Percentiles rank a stretch among this genome's conserved stretches.
phyloP scores from a whole-genome alignment of 2,113 vertebrate genomes.

The Daubentonia madagascariensis region DNA sequence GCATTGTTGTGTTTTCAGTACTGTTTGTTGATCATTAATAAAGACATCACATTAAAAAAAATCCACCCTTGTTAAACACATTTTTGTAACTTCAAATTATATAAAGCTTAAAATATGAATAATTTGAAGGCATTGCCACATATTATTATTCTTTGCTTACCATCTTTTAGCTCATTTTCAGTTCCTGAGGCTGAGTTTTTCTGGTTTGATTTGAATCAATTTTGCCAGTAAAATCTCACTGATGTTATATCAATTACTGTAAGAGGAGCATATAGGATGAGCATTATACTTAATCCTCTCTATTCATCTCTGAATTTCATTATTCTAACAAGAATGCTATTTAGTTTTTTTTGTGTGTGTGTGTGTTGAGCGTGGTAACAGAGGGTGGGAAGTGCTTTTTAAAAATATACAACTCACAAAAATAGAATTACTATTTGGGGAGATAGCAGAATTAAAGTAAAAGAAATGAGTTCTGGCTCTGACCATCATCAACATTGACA shows the following conservation, averaged over 20 bases:
- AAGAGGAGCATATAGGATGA: constrained; percentile 46
- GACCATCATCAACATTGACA: neutral
- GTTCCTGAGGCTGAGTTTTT: constrained; percentile 59
- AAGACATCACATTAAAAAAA: constrained; percentile 53
- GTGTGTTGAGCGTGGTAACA: neutral
- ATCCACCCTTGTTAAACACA: constrained; percentile 41
- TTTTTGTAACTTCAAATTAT: constrained; percentile 59
- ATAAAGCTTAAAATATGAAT: constrained; percentile 59
- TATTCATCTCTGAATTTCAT: constrained; percentile 41
- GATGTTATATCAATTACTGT: constrained; percentile 63
- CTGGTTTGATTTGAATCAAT: constrained; percentile 68
- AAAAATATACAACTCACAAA: neutral
- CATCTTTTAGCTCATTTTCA: constrained; percentile 58
- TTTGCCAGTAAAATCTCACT: constrained; percentile 62
- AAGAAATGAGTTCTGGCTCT: neutral
- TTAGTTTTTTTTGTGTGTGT: neutral
- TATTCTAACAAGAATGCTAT: constrained; percentile 47
- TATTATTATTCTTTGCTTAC: constrained; percentile 61
- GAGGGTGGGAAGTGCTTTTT: neutral
- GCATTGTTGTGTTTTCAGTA: neutral
- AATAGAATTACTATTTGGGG: neutral
- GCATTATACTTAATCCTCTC: constrained; percentile 36
- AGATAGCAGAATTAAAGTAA: neutral
- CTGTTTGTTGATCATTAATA: constrained; percentile 53
- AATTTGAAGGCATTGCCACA: constrained; percentile 59